These are phyloP conservation scores for Hyposoter didymator DNA, from an alignment of 2,888 invertebrate genomes.

Conservation along the genomic window DNA sequence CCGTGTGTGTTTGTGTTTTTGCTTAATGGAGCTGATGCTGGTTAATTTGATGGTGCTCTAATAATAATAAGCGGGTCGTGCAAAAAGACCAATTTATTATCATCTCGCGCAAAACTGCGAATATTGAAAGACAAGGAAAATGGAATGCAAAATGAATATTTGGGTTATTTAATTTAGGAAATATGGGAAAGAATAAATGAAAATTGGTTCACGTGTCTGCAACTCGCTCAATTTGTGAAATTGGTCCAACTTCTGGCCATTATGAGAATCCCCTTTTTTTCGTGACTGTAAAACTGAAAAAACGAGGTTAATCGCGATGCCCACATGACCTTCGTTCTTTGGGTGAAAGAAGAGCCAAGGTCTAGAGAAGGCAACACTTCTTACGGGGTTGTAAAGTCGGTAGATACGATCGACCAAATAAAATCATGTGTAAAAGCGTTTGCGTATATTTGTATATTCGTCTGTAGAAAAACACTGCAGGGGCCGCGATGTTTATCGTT, in stretches of 20 bases:
- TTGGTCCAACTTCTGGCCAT: neutral
- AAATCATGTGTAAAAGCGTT: neutral
- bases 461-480: conserved; percentile 18
- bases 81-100: neutral
- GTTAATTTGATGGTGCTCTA: conserved; percentile 39
- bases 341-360: neutral
- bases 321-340: neutral
- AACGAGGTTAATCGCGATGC: too few relatives aligned
- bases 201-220: neutral
- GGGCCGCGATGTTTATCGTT: conserved; percentile 16
- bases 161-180: neutral
- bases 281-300: neutral
- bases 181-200: neutral
- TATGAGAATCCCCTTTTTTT: neutral
- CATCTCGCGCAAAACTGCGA: neutral
- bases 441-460: neutral
- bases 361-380: neutral
- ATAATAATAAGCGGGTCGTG: conserved; percentile 45
- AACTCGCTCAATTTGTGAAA: neutral
- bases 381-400: conserved; percentile 16
- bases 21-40: conserved; percentile 24
- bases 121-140: neutral
- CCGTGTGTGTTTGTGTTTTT: too few relatives aligned
- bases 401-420: conserved; percentile 23
- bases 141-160: neutral